These are phyloP conservation scores for Otus sunia DNA, from an alignment of 2,113 vertebrate genomes.

Conservation along the genomic window DNA sequence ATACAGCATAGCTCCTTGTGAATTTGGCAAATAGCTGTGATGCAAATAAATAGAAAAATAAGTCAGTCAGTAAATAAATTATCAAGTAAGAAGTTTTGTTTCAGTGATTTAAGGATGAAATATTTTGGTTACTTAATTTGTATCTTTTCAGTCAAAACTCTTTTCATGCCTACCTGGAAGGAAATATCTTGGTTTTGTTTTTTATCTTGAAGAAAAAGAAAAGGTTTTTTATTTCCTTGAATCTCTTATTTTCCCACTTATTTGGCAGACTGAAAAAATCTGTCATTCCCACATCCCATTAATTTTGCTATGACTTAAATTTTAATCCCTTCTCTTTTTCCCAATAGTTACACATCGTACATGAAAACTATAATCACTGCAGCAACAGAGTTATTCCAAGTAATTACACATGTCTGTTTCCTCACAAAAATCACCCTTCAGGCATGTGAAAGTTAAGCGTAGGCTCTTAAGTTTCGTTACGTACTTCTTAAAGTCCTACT, in stretches of 20 bases:
- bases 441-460: background rate
- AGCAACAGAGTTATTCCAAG: background rate
- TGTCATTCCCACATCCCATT: background rate
- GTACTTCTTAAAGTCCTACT: background rate
- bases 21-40: background rate
- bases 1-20: background rate
- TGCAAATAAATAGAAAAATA: background rate
- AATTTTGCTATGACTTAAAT: background rate
- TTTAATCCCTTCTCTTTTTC: background rate
- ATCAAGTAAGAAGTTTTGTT: fast-evolving
- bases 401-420: background rate
- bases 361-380: background rate
- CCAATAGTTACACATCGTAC: background rate
- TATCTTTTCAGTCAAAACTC: background rate
- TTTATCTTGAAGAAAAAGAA: background rate
- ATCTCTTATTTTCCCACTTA: background rate
- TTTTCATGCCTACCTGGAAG: background rate
- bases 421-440: background rate
- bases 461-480: background rate
- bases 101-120: background rate
- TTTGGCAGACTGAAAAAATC: background rate
- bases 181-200: background rate
- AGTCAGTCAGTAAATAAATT: background rate
- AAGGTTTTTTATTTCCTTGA: background rate
- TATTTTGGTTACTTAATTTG: background rate